Conservation (phyloP, 2,113 vertebrate genomes). For the Nyctereutes procyonoides region DNA sequence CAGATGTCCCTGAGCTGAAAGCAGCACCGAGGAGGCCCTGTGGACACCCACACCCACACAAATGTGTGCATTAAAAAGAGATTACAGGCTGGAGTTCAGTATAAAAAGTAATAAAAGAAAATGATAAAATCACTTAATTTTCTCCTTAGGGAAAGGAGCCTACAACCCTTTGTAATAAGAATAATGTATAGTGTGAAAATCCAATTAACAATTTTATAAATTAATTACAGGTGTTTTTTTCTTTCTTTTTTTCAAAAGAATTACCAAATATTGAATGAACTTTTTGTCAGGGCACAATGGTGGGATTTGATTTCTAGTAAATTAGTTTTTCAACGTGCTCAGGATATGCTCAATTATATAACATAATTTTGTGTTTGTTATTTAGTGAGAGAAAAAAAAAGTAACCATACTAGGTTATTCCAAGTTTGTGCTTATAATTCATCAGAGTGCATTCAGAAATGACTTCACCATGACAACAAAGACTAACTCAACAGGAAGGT, state of each 20-base stretch:
- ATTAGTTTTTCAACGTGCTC: not conserved
- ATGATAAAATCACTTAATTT: conserved; percentile 44
- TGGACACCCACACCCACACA: conserved; percentile 28
- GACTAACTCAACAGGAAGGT: not conserved
- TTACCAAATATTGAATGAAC: not conserved
- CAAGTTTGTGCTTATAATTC: not conserved
- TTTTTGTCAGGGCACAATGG: not conserved
- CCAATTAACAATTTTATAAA: conserved; percentile 29
- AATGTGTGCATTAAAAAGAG: not conserved
- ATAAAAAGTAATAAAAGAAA: conserved; percentile 45
- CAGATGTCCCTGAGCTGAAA: conserved; percentile 50
- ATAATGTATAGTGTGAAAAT: not conserved
- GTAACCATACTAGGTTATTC: not conserved
- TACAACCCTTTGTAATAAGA: not conserved
- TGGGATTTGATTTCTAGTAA: not conserved
- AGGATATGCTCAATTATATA: not conserved
- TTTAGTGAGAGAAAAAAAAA: not conserved
- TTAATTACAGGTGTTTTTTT: not conserved
- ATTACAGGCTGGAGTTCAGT: not conserved
- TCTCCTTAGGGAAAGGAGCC: not conserved
- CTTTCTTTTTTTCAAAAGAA: not conserved
- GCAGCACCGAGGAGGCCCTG: not conserved
- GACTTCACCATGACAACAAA: not conserved
- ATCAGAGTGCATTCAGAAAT: not conserved
- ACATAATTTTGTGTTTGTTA: not conserved